Percentiles rank a stretch among this genome's conserved stretches.
Evolutionary conservation across 2,797 vertebrate species (phyloP).

Genomic region (Paguma larvata): DNA sequence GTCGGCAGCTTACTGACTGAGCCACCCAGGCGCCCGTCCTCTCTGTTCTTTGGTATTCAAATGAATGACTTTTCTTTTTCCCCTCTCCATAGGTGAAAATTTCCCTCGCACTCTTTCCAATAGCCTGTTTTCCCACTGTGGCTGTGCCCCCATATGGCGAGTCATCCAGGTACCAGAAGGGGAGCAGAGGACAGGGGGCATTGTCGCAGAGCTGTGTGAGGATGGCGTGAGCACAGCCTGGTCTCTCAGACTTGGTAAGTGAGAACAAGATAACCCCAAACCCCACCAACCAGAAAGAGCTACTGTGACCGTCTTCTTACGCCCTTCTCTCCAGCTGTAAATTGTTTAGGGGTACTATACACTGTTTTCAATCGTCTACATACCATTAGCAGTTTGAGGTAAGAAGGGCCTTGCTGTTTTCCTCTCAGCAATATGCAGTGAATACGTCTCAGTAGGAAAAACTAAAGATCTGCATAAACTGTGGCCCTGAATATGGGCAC

Average conservation of each 20-base stretch:
- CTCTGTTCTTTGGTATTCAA: neutral
- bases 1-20: no score
- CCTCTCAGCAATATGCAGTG: neutral
- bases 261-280: neutral
- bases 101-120: neutral
- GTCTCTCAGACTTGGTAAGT: neutral
- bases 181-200: accelerated
- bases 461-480: neutral
- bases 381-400: accelerated
- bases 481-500: neutral
- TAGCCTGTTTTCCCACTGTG: neutral
- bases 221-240: neutral
- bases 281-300: neutral
- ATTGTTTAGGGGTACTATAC: neutral
- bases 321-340: neutral
- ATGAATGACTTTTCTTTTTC: neutral
- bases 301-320: neutral
- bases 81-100: neutral
- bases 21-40: no score
- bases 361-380: accelerated
- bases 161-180: neutral
- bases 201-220: neutral
- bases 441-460: neutral
- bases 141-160: neutral
- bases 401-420: neutral